Base-by-base conservation (phyloP, 1,140 invertebrate species). In the Drosophila serrata region DNA sequence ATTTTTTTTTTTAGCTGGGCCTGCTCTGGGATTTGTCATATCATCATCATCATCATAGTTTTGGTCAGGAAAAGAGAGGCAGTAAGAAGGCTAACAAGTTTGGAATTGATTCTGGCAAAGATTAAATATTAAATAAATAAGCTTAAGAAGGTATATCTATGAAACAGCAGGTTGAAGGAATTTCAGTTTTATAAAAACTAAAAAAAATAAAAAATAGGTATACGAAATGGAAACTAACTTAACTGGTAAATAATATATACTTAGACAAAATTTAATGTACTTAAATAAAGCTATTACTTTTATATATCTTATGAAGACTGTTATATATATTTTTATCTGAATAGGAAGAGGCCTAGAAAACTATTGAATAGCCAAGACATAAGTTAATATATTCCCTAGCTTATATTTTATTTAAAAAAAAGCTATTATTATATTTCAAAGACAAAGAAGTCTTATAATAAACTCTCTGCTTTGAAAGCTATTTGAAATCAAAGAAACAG, bases 21-120 rank as follows among this genome's bases (percentile, higher is more conserved):
- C 37, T 40, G 19, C 22, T 22, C 13, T 15, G 17, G 43, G 40
- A 73, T 59, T 72, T 73, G 69, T 69, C 65, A 69, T 68, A 68
- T 42, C 58, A 48, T 48, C 12, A 8, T 40, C n/a, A 17, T 46
- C 22, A 15, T 45, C 17, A 24, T 37, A 22, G 51, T 53, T 24
- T 40, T 4, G 27, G 31, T 11, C 17, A 39, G 12, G 22, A 29
- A 24, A 68, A 33, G 7, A 35, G 9, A 45, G 22, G 31, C 19
- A 6, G 12, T 15, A 22, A 8, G 15, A 31, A 27, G 27, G 35
- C 19, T 69, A 58, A 69, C 46, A 68, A 46, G 55, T 57, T 19
- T 33, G 27, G n/a, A 27, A 39, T 37, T 68, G 63, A 69, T 69
- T 69, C 13, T 19, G 8, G 4, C 1, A 5, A 11, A 27, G 24